Evolutionary conservation across 2,888 invertebrate species (phyloP).

Genomic region (Drosophila pegasa): DNA sequence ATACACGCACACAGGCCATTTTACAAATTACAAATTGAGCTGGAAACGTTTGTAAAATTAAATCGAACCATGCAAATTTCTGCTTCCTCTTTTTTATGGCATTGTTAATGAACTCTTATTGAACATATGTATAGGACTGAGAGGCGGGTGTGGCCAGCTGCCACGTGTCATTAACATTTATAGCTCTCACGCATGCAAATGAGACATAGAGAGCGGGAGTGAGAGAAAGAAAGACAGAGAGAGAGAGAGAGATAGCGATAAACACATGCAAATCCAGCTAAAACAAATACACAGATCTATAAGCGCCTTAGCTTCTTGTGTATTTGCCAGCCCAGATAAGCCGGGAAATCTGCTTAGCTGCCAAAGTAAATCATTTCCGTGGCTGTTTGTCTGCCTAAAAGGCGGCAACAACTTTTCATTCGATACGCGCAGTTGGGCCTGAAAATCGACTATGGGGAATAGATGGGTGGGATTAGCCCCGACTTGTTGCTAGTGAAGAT

Average conservation of each 20-base stretch:
- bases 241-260: not conserved
- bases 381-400: slow-evolving; percentile 52
- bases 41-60: slow-evolving; percentile 1
- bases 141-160: slow-evolving; percentile 23
- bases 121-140: not conserved
- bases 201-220: too few species aligned
- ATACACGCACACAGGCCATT: slow-evolving; percentile 6
- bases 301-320: not conserved
- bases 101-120: slow-evolving; percentile 58
- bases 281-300: slow-evolving; percentile 15
- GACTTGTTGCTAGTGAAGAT: slow-evolving; percentile 61
- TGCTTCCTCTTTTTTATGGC: slow-evolving; percentile 27
- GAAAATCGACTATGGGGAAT: slow-evolving; percentile 38
- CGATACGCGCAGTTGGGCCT: slow-evolving; percentile 43
- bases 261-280: slow-evolving; percentile 6
- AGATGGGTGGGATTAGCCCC: slow-evolving; percentile 3
- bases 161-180: slow-evolving; percentile 7
- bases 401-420: slow-evolving; percentile 62
- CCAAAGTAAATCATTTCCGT: slow-evolving; percentile 61
- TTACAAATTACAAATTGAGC: slow-evolving; percentile 37
- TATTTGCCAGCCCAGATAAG: slow-evolving; percentile 2
- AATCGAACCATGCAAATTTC: slow-evolving; percentile 10
- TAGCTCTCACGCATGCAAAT: slow-evolving; percentile 26
- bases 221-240: not conserved
- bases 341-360: slow-evolving; percentile 1